Evolutionary conservation across 2,888 invertebrate genomes (phyloP).

Genomic region (Cheilosia soror): DNA sequence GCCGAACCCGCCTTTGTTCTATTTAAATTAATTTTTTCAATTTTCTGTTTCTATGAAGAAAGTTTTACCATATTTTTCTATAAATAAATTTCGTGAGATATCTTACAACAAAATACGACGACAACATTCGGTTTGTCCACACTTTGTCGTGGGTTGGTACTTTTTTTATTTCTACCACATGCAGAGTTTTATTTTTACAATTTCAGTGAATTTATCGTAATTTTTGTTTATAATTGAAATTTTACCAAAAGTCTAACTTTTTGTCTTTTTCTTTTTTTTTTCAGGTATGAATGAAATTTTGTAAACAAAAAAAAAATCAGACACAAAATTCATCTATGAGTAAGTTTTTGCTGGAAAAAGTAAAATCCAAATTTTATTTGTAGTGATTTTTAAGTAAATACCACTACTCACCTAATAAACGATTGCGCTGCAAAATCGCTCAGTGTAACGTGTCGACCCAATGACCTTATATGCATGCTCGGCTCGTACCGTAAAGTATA

Average conservation of each 20-base stretch:
- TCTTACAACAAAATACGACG: constrained; percentile 25
- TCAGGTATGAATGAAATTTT: constrained; percentile 42
- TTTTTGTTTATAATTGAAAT: constrained; percentile 13
- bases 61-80: constrained; percentile 43
- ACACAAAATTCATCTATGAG: not conserved
- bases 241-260: constrained; percentile 4
- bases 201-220: not conserved
- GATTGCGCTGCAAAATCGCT: constrained; percentile 21
- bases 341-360: not conserved
- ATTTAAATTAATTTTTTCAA: constrained; percentile 38
- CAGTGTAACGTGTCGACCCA: constrained; percentile 59
- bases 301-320: not conserved
- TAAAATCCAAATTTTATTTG: not conserved
- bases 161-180: not conserved
- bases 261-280: constrained; percentile 28
- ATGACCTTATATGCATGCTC: constrained; percentile 67
- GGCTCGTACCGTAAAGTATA: constrained; percentile 43
- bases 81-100: constrained; percentile 56
- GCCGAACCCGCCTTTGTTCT: constrained; percentile 36
- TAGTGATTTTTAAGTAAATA: not conserved
- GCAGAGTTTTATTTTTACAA: constrained; percentile 1
- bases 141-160: constrained; percentile 5
- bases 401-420: not conserved
- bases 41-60: constrained; percentile 65
- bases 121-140: constrained; percentile 33